Evolutionary conservation across 1,140 invertebrate species (phyloP).

Genomic region (Bombus affinis): DNA sequence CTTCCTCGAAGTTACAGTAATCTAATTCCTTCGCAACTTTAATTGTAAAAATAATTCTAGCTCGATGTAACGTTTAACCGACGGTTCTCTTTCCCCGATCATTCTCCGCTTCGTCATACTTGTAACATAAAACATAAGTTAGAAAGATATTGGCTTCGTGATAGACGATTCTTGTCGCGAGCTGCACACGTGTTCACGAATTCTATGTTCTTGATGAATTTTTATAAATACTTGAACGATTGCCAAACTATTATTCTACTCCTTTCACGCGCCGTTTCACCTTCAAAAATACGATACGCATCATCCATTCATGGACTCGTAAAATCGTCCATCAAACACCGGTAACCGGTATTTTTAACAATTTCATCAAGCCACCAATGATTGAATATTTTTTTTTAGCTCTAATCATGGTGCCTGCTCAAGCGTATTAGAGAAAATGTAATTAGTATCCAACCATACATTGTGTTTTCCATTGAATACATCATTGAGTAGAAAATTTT

Average conservation of each 20-base stretch:
- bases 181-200: background rate
- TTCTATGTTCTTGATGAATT: background rate
- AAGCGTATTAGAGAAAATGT: too few species aligned
- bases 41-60: background rate
- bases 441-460: too few species aligned
- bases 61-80: background rate
- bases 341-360: conserved; percentile 1
- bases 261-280: conserved; percentile 4
- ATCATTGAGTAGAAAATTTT: too few species aligned
- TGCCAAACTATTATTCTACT: conserved; percentile 22
- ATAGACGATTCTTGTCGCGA: background rate
- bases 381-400: background rate
- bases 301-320: background rate
- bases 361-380: background rate
- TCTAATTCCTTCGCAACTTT: background rate
- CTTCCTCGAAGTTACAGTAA: background rate
- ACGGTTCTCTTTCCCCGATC: background rate
- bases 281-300: conserved; percentile 7
- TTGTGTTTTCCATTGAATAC: too few species aligned
- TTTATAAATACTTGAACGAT: conserved; percentile 7
- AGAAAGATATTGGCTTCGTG: too few species aligned
- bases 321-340: background rate
- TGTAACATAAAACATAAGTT: background rate
- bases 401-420: too few species aligned
- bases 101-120: background rate